Base-by-base conservation (phyloP, 2,888 invertebrate species). In the Coleophora deauratella region DNA sequence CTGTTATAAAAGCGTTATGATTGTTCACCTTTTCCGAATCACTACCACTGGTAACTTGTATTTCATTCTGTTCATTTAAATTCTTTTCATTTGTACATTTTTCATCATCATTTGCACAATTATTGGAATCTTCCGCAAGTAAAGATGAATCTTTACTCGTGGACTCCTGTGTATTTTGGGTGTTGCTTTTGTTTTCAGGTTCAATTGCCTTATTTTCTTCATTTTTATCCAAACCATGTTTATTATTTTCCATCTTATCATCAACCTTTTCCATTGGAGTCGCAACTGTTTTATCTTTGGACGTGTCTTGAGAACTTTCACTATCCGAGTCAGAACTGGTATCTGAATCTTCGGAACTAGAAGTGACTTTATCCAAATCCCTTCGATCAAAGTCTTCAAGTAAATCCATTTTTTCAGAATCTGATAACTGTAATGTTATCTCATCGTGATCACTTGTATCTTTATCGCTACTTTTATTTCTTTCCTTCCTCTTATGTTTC, bases 391-490 rank as follows among this genome's bases (percentile, higher is more conserved):
- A 61, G 60, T 79, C 72, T 54, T 86, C 85, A 28, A 86, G 49
- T 7, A 86, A 55, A 62, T 86, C 85, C 78, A 85, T 80, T 52
- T 86, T 85, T 45, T 85, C 84, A 1, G 79, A 63, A 57, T 86
- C 84, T 0, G 87, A 87, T 11, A 85, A 45, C 41, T 88, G 78
- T 0, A 86, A 47, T 1, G 73, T 82, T 28, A 86, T 82, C 52
- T 86, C 86, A 48, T 86, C 85, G 3, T 78, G 72, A 48, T 86
- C 81, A 31, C 75, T 72, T 1, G 71, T 75, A 38, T 73, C 70
- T 47, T 73, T 70, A 0, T 59, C 62, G 9, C 46, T 45, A 13
- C 52, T 57, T 38, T 66, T 68, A 41, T 65, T 68, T 45, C 59
- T 65, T 21, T 52, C 54, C 43, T 67, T 72, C 33, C 65, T 71